Conservation (phyloP, 2,113 vertebrate species). For the Alethe diademata region DNA sequence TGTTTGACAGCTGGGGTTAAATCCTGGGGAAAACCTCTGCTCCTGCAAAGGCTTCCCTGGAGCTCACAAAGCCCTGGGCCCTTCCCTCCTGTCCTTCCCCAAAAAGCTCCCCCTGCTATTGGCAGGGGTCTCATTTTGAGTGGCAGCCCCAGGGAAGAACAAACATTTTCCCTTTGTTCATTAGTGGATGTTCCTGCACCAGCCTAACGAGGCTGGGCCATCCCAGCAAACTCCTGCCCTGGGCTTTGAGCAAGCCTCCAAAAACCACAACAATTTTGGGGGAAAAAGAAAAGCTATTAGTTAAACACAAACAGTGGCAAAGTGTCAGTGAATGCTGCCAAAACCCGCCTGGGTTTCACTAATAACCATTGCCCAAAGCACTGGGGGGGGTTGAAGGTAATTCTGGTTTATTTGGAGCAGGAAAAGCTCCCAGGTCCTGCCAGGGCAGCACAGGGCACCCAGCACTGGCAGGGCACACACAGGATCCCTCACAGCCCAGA, state of each 20-base stretch:
- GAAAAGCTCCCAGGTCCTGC: not conserved
- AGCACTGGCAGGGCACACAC: not conserved
- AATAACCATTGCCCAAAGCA: not conserved
- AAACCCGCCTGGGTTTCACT: constrained; percentile 25
- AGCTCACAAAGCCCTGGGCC: not conserved
- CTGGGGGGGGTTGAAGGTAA: not conserved
- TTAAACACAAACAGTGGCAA: constrained; percentile 47
- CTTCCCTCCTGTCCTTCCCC: not conserved
- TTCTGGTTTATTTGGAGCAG: not conserved
- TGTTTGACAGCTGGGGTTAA: not conserved
- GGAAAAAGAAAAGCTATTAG: constrained; percentile 10
- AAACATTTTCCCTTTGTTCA: not conserved
- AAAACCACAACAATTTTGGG: not conserved
- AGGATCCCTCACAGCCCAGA: not conserved
- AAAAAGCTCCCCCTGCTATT: not conserved
- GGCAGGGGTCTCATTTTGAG: not conserved
- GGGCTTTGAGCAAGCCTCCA: constrained; percentile 1
- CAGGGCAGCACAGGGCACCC: not conserved
- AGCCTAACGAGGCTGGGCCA: constrained; percentile 40
- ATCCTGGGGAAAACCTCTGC: not conserved
- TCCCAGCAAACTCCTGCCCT: constrained; percentile 17
- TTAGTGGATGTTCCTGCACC: constrained; percentile 35
- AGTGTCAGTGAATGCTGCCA: constrained; percentile 20
- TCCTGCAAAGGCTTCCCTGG: not conserved
- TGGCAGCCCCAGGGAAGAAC: not conserved